Conservation (phyloP, 2,113 vertebrate genomes). For the Tylochromis polylepis region DNA sequence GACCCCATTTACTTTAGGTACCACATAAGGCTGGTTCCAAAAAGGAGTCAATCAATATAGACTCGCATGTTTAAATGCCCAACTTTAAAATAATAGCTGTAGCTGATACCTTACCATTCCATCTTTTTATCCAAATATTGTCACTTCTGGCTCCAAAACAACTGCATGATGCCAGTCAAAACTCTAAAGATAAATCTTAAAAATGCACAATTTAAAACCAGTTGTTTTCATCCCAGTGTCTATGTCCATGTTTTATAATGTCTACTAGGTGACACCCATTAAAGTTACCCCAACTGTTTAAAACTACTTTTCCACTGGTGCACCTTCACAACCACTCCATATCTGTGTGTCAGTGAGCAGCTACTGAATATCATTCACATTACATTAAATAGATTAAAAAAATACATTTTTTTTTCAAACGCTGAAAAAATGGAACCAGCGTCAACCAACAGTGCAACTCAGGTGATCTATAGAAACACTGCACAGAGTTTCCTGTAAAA, state of each 20-base stretch:
- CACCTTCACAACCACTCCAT: neutral
- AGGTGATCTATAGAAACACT: neutral
- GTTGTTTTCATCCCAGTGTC: neutral
- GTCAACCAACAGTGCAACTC: neutral
- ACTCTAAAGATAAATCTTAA: neutral
- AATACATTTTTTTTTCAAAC: rapidly evolving
- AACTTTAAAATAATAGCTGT: neutral
- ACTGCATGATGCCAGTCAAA: neutral
- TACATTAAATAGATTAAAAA: neutral
- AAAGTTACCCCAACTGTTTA: neutral
- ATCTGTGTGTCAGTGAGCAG: neutral
- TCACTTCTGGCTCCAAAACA: neutral
- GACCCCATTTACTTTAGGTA: neutral
- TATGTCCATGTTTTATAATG: neutral
- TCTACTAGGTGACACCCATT: neutral
- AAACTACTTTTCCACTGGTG: neutral
- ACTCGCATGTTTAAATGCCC: neutral
- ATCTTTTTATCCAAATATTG: neutral
- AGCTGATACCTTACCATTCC: neutral
- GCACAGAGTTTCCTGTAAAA: neutral
- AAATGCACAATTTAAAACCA: neutral
- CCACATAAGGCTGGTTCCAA: neutral
- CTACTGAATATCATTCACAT: neutral
- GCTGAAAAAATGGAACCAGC: neutral
- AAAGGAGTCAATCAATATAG: neutral